Evolutionary conservation across 2,797 vertebrate genomes (phyloP), one percentile per base, ranked within the genome.

Genomic region (Microctenopoma steveboyesi): DNA sequence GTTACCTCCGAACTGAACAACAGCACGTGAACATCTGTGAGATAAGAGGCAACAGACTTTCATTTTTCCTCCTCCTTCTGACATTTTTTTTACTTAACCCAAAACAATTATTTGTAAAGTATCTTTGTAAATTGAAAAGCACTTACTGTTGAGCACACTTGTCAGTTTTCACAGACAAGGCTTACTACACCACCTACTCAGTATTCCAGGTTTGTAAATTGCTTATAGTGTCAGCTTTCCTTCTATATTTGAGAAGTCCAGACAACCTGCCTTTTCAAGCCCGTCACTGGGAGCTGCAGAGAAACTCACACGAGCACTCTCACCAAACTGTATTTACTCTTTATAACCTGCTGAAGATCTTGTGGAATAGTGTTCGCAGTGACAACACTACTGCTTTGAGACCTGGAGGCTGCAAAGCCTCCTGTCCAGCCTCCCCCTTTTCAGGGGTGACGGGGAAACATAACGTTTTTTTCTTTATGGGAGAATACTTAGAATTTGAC

Each of bases 121-220:
- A 69, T 91, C 70, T 90, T 92, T 90, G 81, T 90, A 90, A 77
- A 87, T 90, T 84, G 69, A 90, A 87, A 89, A 92, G 90, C 90
- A 94, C 91, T 92, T 91, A 91, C 60, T 78, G 72, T 86, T 90
- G 74, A 84, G 87, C 33, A 35, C n/a, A 59, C 46, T 57, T 65
- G 76, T 79, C 59, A 61, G 70, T 76, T 65, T 81, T 81, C 56
- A 84, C 68, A 68, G 80, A 70, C 66, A 43, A 80, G 65, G 74
- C 69, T 61, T 18, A 47, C 59, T 28, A 73, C 74, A 61, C 64
- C 58, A 69, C 80, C 86, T 76, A 55, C 49, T 79, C 88, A 88
- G 85, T 91, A 88, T 91, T 91, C 69, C 28, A 76, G 84, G 81
- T 80, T 63, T 78, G 75, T 78, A 66, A 78, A 77, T 84, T 49